These are phyloP conservation scores for Enhydra lutris DNA, from an alignment of 2,113 vertebrate genomes.

Conservation along the genomic window DNA sequence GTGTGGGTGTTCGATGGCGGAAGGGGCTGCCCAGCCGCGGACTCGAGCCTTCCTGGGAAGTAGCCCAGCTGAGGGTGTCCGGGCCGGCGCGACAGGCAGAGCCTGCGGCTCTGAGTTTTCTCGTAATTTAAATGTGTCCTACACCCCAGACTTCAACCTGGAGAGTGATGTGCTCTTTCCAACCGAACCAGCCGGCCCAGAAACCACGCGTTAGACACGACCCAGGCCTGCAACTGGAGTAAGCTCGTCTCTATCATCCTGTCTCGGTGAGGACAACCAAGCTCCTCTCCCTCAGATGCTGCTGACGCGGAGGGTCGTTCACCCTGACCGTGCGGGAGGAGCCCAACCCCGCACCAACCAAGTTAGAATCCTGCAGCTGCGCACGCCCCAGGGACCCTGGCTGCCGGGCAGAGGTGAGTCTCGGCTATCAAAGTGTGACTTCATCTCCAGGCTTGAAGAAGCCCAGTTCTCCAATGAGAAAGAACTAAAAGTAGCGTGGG, in stretches of 20 bases:
- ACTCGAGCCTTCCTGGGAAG: background rate
- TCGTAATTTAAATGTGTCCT: background rate
- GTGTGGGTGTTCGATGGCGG: background rate
- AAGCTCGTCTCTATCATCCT: background rate
- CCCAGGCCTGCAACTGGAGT: background rate
- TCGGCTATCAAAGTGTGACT: background rate
- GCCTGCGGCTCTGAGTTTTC: background rate
- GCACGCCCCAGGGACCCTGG: background rate
- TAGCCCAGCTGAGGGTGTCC: background rate
- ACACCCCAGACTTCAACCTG: background rate
- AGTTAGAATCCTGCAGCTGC: background rate
- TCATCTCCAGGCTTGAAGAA: background rate
- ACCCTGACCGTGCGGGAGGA: background rate
- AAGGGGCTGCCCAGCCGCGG: background rate
- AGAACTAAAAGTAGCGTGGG: background rate
- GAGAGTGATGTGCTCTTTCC: background rate
- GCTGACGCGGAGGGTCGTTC: background rate
- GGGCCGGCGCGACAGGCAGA: background rate
- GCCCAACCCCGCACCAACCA: background rate
- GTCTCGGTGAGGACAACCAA: background rate
- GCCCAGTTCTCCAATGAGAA: background rate
- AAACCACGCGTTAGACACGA: background rate
- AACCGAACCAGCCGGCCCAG: background rate
- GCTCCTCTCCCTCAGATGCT: background rate
- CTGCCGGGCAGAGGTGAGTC: background rate